Conservation (phyloP, 2,113 vertebrate species). For the Girardinichthys multiradiatus region DNA sequence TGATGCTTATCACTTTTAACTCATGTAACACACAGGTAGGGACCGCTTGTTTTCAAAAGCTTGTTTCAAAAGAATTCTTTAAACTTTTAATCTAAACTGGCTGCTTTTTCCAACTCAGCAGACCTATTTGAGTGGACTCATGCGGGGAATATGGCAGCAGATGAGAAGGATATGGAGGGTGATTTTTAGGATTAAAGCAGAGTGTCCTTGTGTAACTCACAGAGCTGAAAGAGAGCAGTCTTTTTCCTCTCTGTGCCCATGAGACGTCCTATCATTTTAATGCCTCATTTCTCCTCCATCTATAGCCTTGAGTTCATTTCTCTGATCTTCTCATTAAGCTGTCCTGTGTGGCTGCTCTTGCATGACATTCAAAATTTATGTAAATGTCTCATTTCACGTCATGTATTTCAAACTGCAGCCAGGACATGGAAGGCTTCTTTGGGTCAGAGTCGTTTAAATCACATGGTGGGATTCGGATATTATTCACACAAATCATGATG, state of each 20-base stretch:
- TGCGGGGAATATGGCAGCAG: constrained; percentile 35
- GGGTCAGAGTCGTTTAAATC: constrained; percentile 31
- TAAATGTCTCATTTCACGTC: constrained; percentile 50
- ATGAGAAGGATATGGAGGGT: constrained; percentile 19
- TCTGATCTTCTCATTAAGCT: constrained; percentile 57
- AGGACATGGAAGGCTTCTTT: constrained; percentile 26
- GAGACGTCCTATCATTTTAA: constrained; percentile 41
- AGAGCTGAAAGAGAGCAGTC: constrained; percentile 33
- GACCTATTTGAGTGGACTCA: constrained; percentile 9
- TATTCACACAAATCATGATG: not conserved
- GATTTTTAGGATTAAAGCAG: constrained; percentile 49
- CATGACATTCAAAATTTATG: constrained; percentile 56
- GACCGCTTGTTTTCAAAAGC: not conserved
- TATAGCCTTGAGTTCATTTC: constrained; percentile 43
- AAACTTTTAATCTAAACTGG: not conserved
- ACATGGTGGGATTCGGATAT: constrained; percentile 1
- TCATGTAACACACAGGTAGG: not conserved
- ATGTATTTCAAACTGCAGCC: constrained; percentile 12
- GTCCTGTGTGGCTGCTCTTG: constrained; percentile 42
- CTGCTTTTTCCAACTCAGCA: constrained; percentile 2
- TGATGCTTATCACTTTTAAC: no score
- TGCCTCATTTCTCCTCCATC: constrained; percentile 41
- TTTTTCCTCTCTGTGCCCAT: not conserved
- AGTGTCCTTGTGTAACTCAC: constrained; percentile 25
- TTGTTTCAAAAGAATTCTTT: not conserved